Base-by-base conservation (phyloP, 2,113 vertebrate genomes). In the Stictonetta naevosa region DNA sequence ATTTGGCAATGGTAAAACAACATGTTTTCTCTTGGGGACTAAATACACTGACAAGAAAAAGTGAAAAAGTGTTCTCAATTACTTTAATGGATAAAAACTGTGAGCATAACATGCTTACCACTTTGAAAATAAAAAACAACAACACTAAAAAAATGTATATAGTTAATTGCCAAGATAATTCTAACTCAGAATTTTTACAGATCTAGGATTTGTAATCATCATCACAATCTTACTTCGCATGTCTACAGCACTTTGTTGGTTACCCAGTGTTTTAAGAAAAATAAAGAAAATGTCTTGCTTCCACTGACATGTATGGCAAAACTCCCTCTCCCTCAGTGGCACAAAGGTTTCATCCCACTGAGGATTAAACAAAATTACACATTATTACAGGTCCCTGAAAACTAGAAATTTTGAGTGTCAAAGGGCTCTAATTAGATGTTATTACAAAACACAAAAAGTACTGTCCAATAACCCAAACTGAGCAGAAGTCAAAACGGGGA, bases 11-110 rank as follows among this genome's bases (percentile, higher is more conserved):
- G 0, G 67, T 40, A 63, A 92, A 91, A 4, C 25, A 80, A 83
- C 85, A 44, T 90, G 91, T 83, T 94, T 96, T 86, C 68, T 87
- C 87, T 31, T 46, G 64, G 34, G 85, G 34, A 81, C 79, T 81
- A 56, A 77, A 74, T 56, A 69, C 9, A 64, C 17, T 21, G 3
- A 0, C 55, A 88, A 92, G 36, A 90, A 73, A 84, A 64, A 55
- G 4, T 86, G 58, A 29, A 73, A 90, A 85, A 19, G 28, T 74
- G 21, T 60, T 90, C 56, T 88, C 42, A n/a, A 10, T 93, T 90
- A 90, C 46, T 74, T 90, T 42, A 86, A 86, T 67, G 60, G 63
- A 88, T 81, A 94, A 83, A 85, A 90, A 88, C 33, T 66, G 42
- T 58, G 55, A 23, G 53, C 31, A 75, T 62, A 71, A 83, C 85